A percentile compares a stretch with the other conserved stretches of the same genome.
phyloP scores from a whole-genome alignment of 2,797 vertebrate genomes.

The Anisognathus igniventris region DNA sequence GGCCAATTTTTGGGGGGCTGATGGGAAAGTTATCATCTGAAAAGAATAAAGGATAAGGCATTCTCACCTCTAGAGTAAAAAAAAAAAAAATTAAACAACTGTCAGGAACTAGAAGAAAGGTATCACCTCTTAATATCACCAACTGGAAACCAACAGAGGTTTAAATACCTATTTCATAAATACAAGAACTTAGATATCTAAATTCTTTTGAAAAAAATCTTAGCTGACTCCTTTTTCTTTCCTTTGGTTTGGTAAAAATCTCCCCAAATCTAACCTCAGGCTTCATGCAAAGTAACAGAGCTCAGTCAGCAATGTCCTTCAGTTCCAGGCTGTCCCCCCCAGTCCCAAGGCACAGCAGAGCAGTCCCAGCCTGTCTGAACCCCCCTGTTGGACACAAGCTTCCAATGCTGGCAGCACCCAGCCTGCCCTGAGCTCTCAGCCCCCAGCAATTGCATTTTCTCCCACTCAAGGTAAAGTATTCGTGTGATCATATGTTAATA shows the following conservation, averaged over 20 bases:
- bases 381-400: rapidly evolving
- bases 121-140: neutral
- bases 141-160: neutral
- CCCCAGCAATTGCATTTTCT: neutral
- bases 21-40: neutral
- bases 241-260: neutral
- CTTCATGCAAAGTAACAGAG: neutral
- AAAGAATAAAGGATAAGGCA: neutral
- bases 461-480: neutral
- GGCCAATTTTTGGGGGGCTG: neutral
- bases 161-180: neutral
- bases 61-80: neutral
- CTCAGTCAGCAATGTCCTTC: neutral
- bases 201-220: neutral
- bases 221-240: neutral
- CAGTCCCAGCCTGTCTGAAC: neutral
- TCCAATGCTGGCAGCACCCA: neutral
- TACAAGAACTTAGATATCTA: neutral
- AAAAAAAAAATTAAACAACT: neutral
- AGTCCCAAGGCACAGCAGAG: neutral
- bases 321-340: neutral
- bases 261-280: neutral
- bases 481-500: neutral
- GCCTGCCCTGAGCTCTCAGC: neutral
- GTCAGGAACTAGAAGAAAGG: neutral